Conservation (phyloP, 2,888 invertebrate genomes). For the Erpobdella octoculata region DNA sequence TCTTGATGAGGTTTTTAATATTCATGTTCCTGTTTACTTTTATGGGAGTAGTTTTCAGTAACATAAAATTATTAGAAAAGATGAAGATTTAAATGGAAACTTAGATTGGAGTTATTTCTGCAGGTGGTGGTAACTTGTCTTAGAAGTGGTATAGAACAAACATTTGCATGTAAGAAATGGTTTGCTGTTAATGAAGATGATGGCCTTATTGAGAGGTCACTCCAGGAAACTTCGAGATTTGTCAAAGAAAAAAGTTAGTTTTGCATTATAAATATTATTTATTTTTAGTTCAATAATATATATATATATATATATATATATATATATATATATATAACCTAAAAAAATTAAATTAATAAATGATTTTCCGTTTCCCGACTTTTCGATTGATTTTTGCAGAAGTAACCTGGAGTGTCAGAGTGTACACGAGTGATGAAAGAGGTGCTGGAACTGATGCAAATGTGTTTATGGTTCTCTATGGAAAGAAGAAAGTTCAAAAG, state of each 20-base stretch:
- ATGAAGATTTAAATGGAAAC: too few relatives aligned
- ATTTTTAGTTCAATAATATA: too few relatives aligned
- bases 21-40: not conserved
- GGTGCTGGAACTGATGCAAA: constrained; percentile 52
- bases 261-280: too few relatives aligned
- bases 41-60: not conserved
- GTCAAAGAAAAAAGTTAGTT: constrained; percentile 14
- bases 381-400: too few relatives aligned
- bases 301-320: too few relatives aligned
- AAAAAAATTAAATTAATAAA: too few relatives aligned
- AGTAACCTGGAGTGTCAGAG: constrained; percentile 47
- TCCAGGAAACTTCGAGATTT: not conserved
- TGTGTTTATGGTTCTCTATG: constrained; percentile 49
- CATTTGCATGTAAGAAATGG: constrained; percentile 51
- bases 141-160: not conserved
- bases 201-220: constrained; percentile 46
- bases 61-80: too few relatives aligned
- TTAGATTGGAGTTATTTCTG: too few relatives aligned
- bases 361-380: too few relatives aligned
- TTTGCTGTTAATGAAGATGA: constrained; percentile 50
- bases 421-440: constrained; percentile 49
- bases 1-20: constrained; percentile 49
- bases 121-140: constrained; percentile 38
- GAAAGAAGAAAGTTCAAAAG: constrained; percentile 36
- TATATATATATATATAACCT: too few relatives aligned